Base-by-base conservation (phyloP, 2,113 vertebrate species). In the Ophiodon elongatus region DNA sequence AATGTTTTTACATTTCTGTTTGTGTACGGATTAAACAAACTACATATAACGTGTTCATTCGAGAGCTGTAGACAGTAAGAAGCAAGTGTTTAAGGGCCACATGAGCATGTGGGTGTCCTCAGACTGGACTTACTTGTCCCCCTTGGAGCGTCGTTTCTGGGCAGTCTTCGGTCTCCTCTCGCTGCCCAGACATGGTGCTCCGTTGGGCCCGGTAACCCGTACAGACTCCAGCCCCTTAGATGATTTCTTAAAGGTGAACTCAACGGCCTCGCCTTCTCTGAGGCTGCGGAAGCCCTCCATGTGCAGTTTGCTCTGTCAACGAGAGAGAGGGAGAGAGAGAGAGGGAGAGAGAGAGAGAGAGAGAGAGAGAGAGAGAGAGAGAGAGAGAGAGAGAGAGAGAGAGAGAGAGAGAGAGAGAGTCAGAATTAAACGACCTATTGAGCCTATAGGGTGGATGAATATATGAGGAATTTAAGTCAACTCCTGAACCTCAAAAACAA, bases 271-370 rank as follows among this genome's bases (percentile, higher is more conserved):
- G 0, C 98, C 97, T 87, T 99, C 97, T 93, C 97, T 97, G 86
- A 98, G 95, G 92, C 97, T 98, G 83, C 97, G 97, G 91, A 99
- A 98, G 0, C 98, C 98, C 35, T 98, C 97, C 98, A 99, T 98
- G 93, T 98, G 96, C 63, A 99, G 96, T 88, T 99, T 99, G 93
- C 97, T 99, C 98, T 99, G 93, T 69, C 0, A 8, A 19, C 7
- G 27, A n/a, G 11, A 82, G 3, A 74, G n/a, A n/a, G n/a, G n/a
- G n/a, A n/a, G n/a, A n/a, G n/a, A n/a, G n/a, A n/a, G n/a, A n/a
- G n/a, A n/a, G n/a, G n/a, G n/a, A n/a, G n/a, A 72, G 35, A n/a
- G 10, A 82, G 4, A 72, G 23, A 57, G 37, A 2, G 25, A 59
- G 54, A 1, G 10, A 56, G 54, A 56, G 23, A 1, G 21, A 72